These are phyloP conservation scores for Mellivora capensis DNA, from an alignment of 2,113 vertebrate species.

Conservation along the genomic window DNA sequence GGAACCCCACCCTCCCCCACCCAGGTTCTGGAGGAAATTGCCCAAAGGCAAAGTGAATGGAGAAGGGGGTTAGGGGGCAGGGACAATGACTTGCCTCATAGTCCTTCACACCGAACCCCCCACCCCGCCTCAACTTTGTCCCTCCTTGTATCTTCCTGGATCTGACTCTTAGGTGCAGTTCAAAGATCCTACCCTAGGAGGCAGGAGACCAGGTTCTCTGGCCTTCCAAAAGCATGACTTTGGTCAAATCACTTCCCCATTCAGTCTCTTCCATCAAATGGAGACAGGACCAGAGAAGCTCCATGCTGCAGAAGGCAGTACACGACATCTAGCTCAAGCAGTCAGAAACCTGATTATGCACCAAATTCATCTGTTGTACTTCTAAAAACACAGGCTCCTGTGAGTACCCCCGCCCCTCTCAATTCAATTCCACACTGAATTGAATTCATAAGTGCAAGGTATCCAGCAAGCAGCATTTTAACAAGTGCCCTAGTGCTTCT, in stretches of 20 bases:
- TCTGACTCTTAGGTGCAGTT: conserved; percentile 27
- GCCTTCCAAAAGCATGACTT: not conserved
- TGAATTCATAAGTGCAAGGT: not conserved
- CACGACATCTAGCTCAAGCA: not conserved
- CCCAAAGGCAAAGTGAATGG: conserved; percentile 75
- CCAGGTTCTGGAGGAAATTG: conserved; percentile 76
- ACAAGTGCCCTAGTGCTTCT: not conserved
- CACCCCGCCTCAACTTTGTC: not conserved
- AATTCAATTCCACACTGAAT: no score
- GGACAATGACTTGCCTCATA: conserved; percentile 60
- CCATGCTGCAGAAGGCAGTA: not conserved
- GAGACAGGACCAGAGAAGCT: not conserved
- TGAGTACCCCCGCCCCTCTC: not conserved
- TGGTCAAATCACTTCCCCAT: not conserved
- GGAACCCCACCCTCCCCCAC: conserved; percentile 71
- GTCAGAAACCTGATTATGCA: not conserved
- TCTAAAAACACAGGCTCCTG: not conserved
- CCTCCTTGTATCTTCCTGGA: not conserved
- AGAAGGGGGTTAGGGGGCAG: conserved; percentile 66
- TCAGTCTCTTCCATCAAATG: not conserved
- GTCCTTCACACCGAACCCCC: not conserved
- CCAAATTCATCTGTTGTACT: not conserved
- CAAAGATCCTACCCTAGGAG: conserved; percentile 47
- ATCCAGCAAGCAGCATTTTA: not conserved
- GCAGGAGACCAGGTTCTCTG: conserved; percentile 23